Conservation (phyloP, 2,888 invertebrate species). For the Camptogramma bilineatum region DNA sequence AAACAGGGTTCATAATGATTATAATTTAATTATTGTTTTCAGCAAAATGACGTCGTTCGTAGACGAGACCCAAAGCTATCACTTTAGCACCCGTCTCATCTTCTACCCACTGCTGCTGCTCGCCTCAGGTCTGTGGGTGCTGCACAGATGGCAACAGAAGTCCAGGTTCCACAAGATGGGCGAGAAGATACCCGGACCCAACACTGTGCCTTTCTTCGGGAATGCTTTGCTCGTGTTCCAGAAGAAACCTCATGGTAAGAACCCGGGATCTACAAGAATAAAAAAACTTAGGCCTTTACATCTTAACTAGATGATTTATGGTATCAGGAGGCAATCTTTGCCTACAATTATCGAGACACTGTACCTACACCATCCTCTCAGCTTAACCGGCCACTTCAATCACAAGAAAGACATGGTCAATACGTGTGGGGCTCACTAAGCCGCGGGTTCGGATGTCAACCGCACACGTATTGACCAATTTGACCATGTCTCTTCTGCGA, state of each 20-base stretch:
- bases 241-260: conserved; percentile 86
- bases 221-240: conserved; percentile 88
- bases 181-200: conserved; percentile 89
- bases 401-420: too few relatives aligned
- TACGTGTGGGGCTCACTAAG: too few relatives aligned
- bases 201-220: conserved; percentile 88
- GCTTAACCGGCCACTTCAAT: too few relatives aligned
- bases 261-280: background rate
- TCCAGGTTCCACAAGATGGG: conserved; percentile 86
- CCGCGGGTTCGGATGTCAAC: too few relatives aligned
- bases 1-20: too few relatives aligned
- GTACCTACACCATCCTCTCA: too few relatives aligned
- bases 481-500: too few relatives aligned
- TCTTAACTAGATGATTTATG: too few relatives aligned
- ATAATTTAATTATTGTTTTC: conserved; percentile 18
- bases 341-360: too few relatives aligned
- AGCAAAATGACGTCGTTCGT: conserved; percentile 55
- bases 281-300: too few relatives aligned
- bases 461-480: too few relatives aligned
- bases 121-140: conserved; percentile 60
- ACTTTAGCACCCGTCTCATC: conserved; percentile 46
- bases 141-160: conserved; percentile 81
- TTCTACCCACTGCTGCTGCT: conserved; percentile 62
- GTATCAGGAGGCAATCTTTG: too few relatives aligned
- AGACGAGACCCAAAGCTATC: conserved; percentile 42